These are phyloP conservation scores for Molorchus minor DNA, from an alignment of 2,888 invertebrate species.

Conservation along the genomic window DNA sequence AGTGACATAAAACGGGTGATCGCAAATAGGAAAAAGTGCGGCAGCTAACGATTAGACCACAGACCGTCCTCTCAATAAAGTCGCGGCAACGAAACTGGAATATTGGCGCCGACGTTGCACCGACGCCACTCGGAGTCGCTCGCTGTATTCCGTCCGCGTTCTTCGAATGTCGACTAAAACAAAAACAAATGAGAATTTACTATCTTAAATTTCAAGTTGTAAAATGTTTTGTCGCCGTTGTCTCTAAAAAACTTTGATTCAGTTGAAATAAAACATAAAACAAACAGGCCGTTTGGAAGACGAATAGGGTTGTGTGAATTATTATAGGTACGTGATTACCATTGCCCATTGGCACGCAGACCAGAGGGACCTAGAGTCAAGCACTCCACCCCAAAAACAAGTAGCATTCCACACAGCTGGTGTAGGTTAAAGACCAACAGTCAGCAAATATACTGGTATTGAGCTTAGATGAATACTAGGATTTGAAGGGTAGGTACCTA, in stretches of 20 bases:
- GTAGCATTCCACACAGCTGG: too few relatives aligned
- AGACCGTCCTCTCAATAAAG: conserved; percentile 46
- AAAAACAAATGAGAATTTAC: conserved; percentile 32
- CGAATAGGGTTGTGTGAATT: too few relatives aligned
- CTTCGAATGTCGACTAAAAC: conserved; percentile 38
- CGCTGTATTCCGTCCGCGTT: conserved; percentile 43
- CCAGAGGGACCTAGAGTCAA: too few relatives aligned
- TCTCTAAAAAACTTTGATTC: neutral
- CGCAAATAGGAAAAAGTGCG: conserved; percentile 24
- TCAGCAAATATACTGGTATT: too few relatives aligned
- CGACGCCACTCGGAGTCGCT: conserved; percentile 50
- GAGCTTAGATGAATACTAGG: too few relatives aligned
- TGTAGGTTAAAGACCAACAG: too few relatives aligned
- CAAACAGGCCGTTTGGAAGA: too few relatives aligned
- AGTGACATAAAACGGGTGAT: conserved; percentile 22
- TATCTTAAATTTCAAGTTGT: conserved; percentile 8
- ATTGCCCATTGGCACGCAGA: too few relatives aligned
- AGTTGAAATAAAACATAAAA: too few relatives aligned
- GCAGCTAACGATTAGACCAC: conserved; percentile 28
- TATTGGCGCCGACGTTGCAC: conserved; percentile 52
- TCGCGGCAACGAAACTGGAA: conserved; percentile 52
- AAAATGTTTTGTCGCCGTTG: conserved; percentile 6
- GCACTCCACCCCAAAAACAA: too few relatives aligned
- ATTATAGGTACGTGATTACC: too few relatives aligned
- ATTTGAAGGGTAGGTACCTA: too few relatives aligned